Conservation (phyloP, 2,888 invertebrate species). For the Podotricha telesiphe region DNA sequence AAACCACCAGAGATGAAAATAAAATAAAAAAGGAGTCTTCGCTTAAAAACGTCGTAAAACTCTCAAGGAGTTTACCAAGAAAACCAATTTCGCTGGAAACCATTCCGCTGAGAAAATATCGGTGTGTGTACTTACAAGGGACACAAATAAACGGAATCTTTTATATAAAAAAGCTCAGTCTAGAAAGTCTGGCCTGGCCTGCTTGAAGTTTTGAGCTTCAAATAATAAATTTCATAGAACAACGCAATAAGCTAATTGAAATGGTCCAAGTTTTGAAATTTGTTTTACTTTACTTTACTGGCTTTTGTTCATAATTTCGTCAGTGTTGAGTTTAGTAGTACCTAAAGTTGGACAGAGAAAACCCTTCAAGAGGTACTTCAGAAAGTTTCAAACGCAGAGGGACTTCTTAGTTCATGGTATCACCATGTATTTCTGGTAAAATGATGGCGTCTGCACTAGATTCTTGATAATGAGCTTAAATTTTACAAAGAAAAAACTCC, state of each 20-base stretch:
- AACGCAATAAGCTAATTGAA: constrained; percentile 11
- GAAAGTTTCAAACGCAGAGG: background rate
- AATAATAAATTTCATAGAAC: constrained; percentile 21
- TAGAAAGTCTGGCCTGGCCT: constrained; percentile 18
- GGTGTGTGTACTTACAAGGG: constrained; percentile 41
- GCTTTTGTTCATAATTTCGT: background rate
- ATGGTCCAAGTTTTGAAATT: constrained; percentile 18
- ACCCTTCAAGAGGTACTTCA: background rate
- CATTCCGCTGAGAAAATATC: constrained; percentile 47
- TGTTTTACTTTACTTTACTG: background rate
- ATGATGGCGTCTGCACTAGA: too few relatives aligned
- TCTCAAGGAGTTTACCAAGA: constrained; percentile 46
- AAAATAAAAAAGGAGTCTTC: constrained; percentile 43
- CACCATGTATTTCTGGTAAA: too few relatives aligned
- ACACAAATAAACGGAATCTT: constrained; percentile 38
- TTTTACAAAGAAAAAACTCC: too few relatives aligned
- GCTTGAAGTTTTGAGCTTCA: background rate
- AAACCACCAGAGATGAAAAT: constrained; percentile 38
- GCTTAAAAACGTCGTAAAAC: constrained; percentile 48
- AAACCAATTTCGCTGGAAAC: constrained; percentile 47
- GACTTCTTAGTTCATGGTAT: too few relatives aligned
- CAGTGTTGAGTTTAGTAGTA: background rate
- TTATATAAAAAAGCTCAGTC: constrained; percentile 31
- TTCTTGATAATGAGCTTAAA: too few relatives aligned
- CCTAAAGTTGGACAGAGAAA: background rate